Base-by-base conservation (phyloP, 2,113 vertebrate genomes). In the Leptobrachium ailaonicum region DNA sequence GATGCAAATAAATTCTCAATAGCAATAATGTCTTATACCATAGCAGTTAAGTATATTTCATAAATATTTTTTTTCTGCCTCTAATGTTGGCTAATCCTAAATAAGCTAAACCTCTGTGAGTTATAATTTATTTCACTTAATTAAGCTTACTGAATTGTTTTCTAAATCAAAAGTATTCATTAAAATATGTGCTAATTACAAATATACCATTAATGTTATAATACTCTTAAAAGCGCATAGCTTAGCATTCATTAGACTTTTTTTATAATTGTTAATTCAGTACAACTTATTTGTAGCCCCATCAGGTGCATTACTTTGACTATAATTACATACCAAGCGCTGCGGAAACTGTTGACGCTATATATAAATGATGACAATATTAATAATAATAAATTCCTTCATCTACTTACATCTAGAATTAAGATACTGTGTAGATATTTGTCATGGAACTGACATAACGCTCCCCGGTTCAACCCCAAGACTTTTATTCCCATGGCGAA, bases 241-340 rank as follows among this genome's bases (percentile, higher is more conserved):
- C 41, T 74, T 74, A 80, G 71, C 78, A 20, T 12, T 71, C 32
- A 63, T 68, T 68, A 72, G 43, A 72, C 69, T 40, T 70, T 54
- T 74, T 68, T 80, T 68, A 54, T 80, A 80, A 80, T 80, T 74
- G 43, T n/a, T 80, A 62, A 74, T 69, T 80, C 12, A 74, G 68
- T 60, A 20, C 71, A n/a, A 8, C n/a, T 40, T 56, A 47, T 74
- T 62, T 69, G 64, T 12, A 73, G 41, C 50, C 64, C 62, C 14
- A 41, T 56, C 62, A 69, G 79, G 71, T 74, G 54, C 78, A 74
- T 73, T 60, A 41, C 71, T 74, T 67, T 68, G 42, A 50, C 66
- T 74, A 47, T 68, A 68, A 80, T 80, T 80, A 73, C 50, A 62
- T 58, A 74, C 54, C 71, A 67, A 80, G 71, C 1, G 20, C 20